Conservation (phyloP, 2,113 vertebrate species). For the Aldabrachelys gigantea region DNA sequence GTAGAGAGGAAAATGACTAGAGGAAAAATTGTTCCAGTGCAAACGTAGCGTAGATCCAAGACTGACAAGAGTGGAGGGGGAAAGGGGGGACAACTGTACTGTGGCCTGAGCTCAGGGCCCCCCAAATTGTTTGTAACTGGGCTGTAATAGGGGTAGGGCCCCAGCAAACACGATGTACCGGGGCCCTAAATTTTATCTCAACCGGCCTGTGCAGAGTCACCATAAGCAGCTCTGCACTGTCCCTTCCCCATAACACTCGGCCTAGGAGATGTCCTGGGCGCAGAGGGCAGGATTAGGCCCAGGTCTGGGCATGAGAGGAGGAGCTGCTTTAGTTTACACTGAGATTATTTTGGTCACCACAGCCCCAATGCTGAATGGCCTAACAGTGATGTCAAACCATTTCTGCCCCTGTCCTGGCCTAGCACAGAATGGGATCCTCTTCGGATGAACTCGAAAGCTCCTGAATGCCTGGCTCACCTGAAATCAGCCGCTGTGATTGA, state of each 20-base stretch:
- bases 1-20: not conserved
- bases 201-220: not conserved
- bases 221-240: not conserved
- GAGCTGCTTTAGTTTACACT: not conserved
- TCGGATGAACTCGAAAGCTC: not conserved
- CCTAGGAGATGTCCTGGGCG: not conserved
- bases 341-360: not conserved
- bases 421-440: not conserved
- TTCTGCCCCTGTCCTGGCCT: not conserved
- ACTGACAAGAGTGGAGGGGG: not conserved
- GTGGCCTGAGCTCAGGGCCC: not conserved
- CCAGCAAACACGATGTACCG: not conserved
- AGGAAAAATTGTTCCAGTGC: not conserved
- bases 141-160: not conserved
- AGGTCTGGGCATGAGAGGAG: fast-evolving
- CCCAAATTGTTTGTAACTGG: not conserved
- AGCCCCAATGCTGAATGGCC: fast-evolving
- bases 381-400: not conserved
- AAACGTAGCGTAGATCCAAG: not conserved
- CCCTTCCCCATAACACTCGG: not conserved
- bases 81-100: not conserved
- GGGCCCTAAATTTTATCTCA: not conserved
- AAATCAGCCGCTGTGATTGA: slow-evolving; percentile 28
- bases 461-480: slow-evolving; percentile 65
- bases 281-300: not conserved